Percentiles rank a stretch among this genome's conserved stretches.
phyloP scores from a whole-genome alignment of 2,113 vertebrate species.

The Rhynchomys soricoides region DNA sequence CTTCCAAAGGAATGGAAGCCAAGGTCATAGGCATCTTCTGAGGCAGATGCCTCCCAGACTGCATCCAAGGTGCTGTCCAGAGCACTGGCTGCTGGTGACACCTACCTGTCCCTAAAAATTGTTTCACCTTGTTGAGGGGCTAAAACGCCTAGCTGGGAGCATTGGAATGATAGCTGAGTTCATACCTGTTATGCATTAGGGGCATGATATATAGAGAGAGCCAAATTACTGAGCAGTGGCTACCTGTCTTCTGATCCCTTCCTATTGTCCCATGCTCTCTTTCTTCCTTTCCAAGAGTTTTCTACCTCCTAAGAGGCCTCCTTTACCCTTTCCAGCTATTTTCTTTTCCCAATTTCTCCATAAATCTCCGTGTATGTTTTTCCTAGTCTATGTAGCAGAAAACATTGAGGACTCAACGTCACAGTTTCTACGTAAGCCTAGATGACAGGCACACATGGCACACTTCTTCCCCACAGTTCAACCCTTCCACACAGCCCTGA shows the following conservation, averaged over 20 bases:
- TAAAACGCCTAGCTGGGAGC: background rate
- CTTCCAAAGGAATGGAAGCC: constrained; percentile 22
- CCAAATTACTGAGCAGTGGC: background rate
- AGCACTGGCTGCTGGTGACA: background rate
- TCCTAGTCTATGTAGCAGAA: background rate
- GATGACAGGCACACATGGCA: background rate
- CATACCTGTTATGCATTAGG: background rate
- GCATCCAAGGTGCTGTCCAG: background rate
- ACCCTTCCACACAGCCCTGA: background rate
- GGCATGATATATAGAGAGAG: background rate
- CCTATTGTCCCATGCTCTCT: background rate
- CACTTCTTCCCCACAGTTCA: no score
- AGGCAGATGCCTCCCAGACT: background rate
- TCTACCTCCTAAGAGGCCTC: background rate
- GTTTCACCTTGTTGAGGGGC: background rate
- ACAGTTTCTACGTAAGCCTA: background rate
- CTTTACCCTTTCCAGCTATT: constrained; percentile 5
- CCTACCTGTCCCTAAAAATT: background rate
- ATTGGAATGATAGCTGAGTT: background rate
- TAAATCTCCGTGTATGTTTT: background rate
- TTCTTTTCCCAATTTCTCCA: background rate
- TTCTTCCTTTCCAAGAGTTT: background rate
- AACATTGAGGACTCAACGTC: background rate
- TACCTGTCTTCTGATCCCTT: background rate
- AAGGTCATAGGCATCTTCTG: constrained; percentile 17